Conservation (phyloP, 2,797 vertebrate species). For the Chelmon rostratus region DNA sequence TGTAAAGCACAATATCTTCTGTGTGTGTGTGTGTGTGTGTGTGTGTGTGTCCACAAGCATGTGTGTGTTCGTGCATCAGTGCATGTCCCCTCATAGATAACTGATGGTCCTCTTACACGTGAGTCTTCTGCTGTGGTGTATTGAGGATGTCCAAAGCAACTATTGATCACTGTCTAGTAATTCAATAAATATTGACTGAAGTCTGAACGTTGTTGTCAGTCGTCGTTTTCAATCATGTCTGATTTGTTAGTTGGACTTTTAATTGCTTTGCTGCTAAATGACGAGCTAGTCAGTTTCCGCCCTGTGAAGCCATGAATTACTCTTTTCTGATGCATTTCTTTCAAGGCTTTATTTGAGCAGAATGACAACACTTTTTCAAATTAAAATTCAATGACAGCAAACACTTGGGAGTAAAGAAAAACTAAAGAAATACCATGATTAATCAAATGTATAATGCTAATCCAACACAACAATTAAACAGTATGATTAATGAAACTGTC, state of each 20-base stretch:
- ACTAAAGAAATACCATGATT: slow-evolving; percentile 13
- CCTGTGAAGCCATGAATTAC: slow-evolving; percentile 10
- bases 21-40: slow-evolving; percentile 42
- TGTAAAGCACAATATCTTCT: slow-evolving; percentile 80
- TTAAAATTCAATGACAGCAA: slow-evolving; percentile 64
- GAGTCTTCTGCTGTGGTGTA: slow-evolving; percentile 61
- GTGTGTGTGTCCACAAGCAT: slow-evolving; percentile 39
- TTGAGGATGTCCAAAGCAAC: slow-evolving; percentile 64
- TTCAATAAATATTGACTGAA: slow-evolving; percentile 80
- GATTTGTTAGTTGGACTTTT: slow-evolving; percentile 13
- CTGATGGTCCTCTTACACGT: slow-evolving; percentile 54
- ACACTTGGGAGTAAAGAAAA: slow-evolving; percentile 43
- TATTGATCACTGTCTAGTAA: slow-evolving; percentile 68
- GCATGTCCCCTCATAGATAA: slow-evolving; percentile 80
- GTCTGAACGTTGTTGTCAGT: slow-evolving; percentile 29
- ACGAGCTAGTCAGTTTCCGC: background rate
- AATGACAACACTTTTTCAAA: slow-evolving; percentile 58
- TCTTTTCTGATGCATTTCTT: slow-evolving; percentile 9
- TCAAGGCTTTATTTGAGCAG: slow-evolving; percentile 73
- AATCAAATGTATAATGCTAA: slow-evolving; percentile 38
- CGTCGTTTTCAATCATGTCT: slow-evolving; percentile 24
- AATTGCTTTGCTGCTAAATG: slow-evolving; percentile 14
- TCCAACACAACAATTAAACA: slow-evolving; percentile 55
- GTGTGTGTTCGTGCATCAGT: slow-evolving; percentile 60
- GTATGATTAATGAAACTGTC: slow-evolving; percentile 41